A percentile compares a stretch with the other conserved stretches of the same genome.
phyloP scores from a whole-genome alignment of 64 coral and sea anemone genomes.

The Trachythela sp. region DNA sequence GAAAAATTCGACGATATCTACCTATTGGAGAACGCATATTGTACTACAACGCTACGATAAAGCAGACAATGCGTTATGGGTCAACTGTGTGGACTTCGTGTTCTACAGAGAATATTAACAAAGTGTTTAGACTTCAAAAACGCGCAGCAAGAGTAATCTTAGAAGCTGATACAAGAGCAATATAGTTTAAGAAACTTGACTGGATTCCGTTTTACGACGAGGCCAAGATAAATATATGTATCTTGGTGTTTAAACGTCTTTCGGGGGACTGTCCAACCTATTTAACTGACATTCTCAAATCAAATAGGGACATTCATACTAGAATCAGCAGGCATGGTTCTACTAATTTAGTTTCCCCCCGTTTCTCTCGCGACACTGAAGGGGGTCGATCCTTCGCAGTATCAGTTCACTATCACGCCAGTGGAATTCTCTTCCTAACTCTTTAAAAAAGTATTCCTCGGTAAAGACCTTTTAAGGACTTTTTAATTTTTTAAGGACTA shows the following conservation, averaged over 20 bases:
- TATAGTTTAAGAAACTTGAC: constrained; percentile 47
- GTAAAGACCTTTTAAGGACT: not conserved
- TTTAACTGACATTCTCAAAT: not conserved
- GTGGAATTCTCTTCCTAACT: not conserved
- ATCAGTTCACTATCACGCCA: not conserved
- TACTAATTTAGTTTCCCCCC: constrained; percentile 42
- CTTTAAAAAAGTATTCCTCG: not conserved
- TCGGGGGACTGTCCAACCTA: no score
- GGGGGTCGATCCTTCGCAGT: constrained; percentile 1
- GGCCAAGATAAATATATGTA: constrained; percentile 42
- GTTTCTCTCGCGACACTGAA: constrained; percentile 6
- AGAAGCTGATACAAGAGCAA: constrained; percentile 29
- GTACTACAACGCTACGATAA: not conserved
- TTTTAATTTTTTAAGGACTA: not conserved
- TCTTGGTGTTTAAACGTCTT: constrained; percentile 46
- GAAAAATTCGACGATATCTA: not conserved
- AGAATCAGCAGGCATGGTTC: constrained; percentile 34
- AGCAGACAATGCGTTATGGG: not conserved
- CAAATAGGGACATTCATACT: constrained; percentile 22
- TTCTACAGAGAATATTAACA: not conserved
- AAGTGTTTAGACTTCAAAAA: constrained; percentile 38
- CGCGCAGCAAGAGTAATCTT: constrained; percentile 47
- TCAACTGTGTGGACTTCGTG: constrained; percentile 2
- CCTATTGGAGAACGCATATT: not conserved
- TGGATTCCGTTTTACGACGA: constrained; percentile 54